A percentile compares a stretch with the other conserved stretches of the same genome.
These are phyloP conservation scores for Sinosuthora webbiana DNA, from an alignment of 2,113 vertebrate species.

Conservation along the genomic window DNA sequence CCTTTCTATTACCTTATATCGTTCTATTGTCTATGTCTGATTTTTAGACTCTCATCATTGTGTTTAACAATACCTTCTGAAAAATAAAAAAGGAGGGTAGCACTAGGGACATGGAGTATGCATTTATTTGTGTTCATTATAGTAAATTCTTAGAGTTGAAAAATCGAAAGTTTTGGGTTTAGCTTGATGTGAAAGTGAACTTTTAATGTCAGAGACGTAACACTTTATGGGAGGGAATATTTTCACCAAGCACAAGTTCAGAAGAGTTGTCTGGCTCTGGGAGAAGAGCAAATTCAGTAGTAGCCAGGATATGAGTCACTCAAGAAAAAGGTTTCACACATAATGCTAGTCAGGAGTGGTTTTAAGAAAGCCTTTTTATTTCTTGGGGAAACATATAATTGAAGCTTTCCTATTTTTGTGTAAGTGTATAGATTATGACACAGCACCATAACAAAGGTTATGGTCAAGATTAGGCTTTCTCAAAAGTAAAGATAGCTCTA, in stretches of 20 bases:
- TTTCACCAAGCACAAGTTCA: background rate
- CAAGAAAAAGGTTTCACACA: background rate
- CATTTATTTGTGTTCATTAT: background rate
- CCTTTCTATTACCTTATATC: background rate
- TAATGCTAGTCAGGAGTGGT: background rate
- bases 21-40: background rate
- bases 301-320: background rate
- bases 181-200: background rate
- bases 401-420: background rate
- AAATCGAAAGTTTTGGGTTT: background rate
- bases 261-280: background rate
- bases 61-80: background rate
- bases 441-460: background rate
- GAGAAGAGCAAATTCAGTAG: background rate
- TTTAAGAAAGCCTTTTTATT: background rate
- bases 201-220: background rate
- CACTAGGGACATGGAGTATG: background rate
- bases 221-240: background rate
- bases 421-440: background rate
- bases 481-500: background rate
- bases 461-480: background rate
- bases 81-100: background rate
- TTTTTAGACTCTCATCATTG: background rate
- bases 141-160: background rate
- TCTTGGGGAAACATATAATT: background rate